phyloP scores from a whole-genome alignment of 2,797 vertebrate species.

The Petrocephalus schoutedeni region DNA sequence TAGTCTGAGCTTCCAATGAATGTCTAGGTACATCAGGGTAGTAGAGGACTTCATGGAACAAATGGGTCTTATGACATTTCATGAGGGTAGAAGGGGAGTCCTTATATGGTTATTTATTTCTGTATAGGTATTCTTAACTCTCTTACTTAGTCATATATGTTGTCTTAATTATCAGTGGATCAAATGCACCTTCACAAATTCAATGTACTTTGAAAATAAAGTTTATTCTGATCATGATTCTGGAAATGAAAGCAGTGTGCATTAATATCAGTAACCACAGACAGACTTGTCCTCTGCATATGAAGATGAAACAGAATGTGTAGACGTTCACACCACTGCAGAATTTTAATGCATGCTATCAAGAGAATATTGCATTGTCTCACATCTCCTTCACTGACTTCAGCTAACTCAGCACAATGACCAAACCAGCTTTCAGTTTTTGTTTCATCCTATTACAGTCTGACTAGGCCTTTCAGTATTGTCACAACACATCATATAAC shows the following conservation, averaged over 20 bases:
- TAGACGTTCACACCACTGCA: conserved; percentile 34
- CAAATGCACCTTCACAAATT: background rate
- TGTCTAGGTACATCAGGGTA: no score
- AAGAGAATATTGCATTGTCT: conserved; percentile 31
- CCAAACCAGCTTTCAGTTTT: background rate
- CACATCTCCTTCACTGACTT: background rate
- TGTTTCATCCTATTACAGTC: background rate
- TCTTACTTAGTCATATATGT: background rate
- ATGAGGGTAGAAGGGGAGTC: no score
- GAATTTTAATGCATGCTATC: conserved; percentile 36
- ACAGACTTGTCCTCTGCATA: conserved; percentile 35
- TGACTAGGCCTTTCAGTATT: background rate
- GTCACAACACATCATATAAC: background rate
- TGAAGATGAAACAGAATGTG: conserved; percentile 41
- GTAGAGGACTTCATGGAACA: no score
- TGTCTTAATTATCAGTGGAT: background rate
- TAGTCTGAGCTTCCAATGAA: no score
- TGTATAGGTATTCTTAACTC: background rate
- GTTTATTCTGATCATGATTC: background rate
- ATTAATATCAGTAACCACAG: conserved; percentile 40
- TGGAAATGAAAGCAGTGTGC: conserved; percentile 41
- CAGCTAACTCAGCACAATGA: background rate
- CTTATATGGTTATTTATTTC: no score
- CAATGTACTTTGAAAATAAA: background rate
- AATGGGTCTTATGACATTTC: no score